Evolutionary conservation across 2,797 vertebrate species (phyloP).

Genomic region (Fratercula arctica): DNA sequence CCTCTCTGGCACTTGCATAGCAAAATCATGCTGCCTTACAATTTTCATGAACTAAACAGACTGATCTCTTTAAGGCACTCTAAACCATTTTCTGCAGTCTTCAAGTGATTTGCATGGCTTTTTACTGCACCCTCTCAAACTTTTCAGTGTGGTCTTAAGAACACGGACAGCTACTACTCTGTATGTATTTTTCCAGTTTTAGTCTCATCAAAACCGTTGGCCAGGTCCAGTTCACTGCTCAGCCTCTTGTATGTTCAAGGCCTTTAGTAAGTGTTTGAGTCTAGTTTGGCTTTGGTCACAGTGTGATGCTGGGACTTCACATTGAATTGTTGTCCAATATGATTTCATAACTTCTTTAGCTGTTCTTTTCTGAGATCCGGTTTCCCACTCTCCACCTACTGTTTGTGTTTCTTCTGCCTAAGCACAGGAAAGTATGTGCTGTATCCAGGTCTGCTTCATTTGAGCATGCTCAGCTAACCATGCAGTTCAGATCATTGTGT

Average conservation of each 20-base stretch:
- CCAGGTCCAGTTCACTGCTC: neutral
- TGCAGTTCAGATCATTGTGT: neutral
- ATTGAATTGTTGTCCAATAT: neutral
- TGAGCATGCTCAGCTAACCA: neutral
- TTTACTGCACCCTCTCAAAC: neutral
- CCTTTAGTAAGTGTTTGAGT: neutral
- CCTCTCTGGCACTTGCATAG: neutral
- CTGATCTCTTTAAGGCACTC: neutral
- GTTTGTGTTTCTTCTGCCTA: neutral
- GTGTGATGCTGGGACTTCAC: neutral
- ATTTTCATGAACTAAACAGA: constrained; percentile 1
- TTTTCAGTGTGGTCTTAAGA: neutral
- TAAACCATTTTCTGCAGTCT: neutral
- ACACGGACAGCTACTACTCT: neutral
- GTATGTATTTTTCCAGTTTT: neutral
- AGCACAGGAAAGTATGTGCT: neutral
- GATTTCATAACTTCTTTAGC: neutral
- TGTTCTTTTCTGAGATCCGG: neutral
- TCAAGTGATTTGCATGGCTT: neutral
- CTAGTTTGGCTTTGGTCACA: neutral
- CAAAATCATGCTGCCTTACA: neutral
- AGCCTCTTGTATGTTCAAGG: neutral
- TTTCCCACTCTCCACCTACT: neutral
- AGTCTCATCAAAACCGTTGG: neutral
- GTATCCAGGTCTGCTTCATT: neutral